phyloP scores from a whole-genome alignment of 2,797 vertebrate genomes.

The Pogoniulus pusillus region DNA sequence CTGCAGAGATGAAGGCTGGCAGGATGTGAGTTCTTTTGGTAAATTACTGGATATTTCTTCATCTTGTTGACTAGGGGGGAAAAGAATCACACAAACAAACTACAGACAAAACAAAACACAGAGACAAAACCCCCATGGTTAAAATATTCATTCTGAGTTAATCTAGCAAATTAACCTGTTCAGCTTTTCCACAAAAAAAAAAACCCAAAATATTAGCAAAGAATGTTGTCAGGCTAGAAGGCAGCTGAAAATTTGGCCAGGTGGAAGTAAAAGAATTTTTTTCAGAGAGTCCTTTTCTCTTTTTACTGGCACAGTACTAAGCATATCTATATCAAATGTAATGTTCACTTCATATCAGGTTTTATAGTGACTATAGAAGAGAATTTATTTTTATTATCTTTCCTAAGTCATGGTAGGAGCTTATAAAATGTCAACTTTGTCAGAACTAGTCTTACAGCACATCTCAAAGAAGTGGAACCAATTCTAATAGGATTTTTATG shows the following conservation, averaged over 20 bases:
- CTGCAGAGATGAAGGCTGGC: not conserved
- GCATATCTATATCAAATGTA: not conserved
- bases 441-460: conserved; percentile 19
- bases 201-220: not conserved
- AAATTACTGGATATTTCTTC: too few relatives aligned
- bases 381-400: conserved; percentile 53
- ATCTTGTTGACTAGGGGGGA: too few relatives aligned
- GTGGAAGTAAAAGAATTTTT: not conserved
- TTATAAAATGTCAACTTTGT: not conserved
- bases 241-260: not conserved
- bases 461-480: conserved; percentile 12
- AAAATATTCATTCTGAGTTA: not conserved
- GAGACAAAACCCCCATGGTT: not conserved
- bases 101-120: too few relatives aligned
- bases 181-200: not conserved
- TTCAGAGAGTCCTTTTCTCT: not conserved
- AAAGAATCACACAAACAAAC: not conserved
- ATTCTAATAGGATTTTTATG: conserved; percentile 32
- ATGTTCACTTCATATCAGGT: conserved; percentile 3
- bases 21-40: not conserved
- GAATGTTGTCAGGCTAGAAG: not conserved
- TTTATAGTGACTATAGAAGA: conserved; percentile 22
- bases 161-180: not conserved
- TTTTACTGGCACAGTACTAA: not conserved
- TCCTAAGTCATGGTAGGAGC: not conserved